Evolutionary conservation across 2,888 invertebrate species (phyloP), one percentile per base, ranked within the genome.

Genomic region (Ditula angustiorana): DNA sequence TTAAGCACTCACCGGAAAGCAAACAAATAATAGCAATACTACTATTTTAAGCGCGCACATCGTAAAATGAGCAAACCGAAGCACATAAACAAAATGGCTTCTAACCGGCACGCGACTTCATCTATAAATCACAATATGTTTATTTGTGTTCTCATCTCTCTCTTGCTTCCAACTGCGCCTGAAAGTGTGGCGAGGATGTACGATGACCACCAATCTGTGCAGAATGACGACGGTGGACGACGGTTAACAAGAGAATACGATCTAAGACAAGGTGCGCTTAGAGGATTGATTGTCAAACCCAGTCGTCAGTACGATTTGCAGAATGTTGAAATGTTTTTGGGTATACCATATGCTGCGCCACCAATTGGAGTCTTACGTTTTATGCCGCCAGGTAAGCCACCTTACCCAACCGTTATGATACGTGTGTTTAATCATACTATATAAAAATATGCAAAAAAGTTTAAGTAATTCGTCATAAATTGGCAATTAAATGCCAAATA

Each of bases 281-380:
- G 95, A 72, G 97, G 97, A 52, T 87, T 95, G 67, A 93, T 95
- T 19, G 94, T 95, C 41, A 95, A 95, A 70, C 95, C 95, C 3
- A 94, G 94, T 71, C 87, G 94, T 35, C 94, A 94, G 72, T 94
- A 94, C 60, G 94, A 95, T 33, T 82, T 96, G 63, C 94, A 94
- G 74, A 89, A 91, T 26, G 95, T 96, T 67, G 96, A 96, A 81
- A 95, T 96, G 82, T 97, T 95, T 81, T 88, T 96, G 59, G 97
- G 97, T 2, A 94, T 97, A 73, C 97, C 97, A 3, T 97, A 97
- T 86, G 97, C 97, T 3, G 96, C 96, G 33, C 94, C 97, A 8
- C 97, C 97, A 0, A 93, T 95, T 4, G 96, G 95, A 5, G 94
- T 90, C 63, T 91, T 96, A 56, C 94, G 98, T 64, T 98, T 98